A percentile compares a stretch with the other conserved stretches of the same genome.
Conservation (phyloP, 2,113 vertebrate species). For the Brachypteracias leptosomus region DNA sequence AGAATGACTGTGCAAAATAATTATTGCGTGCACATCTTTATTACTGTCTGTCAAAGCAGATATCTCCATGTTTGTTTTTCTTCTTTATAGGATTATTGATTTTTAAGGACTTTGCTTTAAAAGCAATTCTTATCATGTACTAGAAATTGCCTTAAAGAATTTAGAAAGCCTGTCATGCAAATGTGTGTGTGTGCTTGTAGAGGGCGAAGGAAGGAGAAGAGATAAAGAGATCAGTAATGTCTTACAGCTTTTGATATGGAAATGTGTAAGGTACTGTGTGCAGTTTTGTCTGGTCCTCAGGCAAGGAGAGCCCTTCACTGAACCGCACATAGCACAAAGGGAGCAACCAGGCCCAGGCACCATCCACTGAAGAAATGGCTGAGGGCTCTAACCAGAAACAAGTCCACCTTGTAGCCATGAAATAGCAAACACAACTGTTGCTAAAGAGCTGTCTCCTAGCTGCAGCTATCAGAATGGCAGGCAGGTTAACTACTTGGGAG, state of each 20-base stretch:
- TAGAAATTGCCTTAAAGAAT: background rate
- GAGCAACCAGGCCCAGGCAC: fast-evolving
- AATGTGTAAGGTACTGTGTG: background rate
- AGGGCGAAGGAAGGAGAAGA: background rate
- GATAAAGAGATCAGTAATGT: background rate
- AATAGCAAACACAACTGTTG: background rate
- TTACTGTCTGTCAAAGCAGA: background rate
- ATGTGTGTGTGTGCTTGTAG: background rate
- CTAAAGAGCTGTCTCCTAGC: background rate
- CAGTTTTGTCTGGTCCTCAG: background rate
- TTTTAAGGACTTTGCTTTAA: background rate
- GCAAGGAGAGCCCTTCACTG: background rate
- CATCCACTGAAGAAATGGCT: background rate
- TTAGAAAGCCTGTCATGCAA: conserved; percentile 9
- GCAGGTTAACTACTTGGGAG: background rate
- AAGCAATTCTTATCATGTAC: background rate
- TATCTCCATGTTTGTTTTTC: background rate
- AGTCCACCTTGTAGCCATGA: background rate
- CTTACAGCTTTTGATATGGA: background rate
- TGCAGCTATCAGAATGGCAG: background rate
- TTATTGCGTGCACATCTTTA: background rate
- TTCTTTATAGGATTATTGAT: background rate
- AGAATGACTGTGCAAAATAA: conserved; percentile 17
- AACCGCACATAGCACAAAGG: fast-evolving
- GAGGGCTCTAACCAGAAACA: background rate